phyloP scores from a whole-genome alignment of 30 jellyfish, hydroid and myxozoan genomes.

The Turritopsis dohrnii region DNA sequence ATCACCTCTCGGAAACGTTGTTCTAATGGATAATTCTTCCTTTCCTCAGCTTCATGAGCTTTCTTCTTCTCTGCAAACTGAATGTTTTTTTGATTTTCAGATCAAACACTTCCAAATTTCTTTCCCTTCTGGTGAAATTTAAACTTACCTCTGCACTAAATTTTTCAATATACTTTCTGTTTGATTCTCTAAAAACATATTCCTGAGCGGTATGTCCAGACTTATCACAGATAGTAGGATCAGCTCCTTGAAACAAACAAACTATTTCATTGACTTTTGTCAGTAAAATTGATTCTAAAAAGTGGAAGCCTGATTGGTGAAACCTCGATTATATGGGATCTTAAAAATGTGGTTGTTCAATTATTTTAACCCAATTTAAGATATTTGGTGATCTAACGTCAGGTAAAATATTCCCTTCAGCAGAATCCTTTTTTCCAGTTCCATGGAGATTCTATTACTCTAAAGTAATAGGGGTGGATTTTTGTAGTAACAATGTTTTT shows the following conservation, averaged over 20 bases:
- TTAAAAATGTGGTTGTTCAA: too few species aligned
- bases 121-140: neutral
- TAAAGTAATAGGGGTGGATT: too few species aligned
- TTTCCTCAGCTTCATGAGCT: conserved; percentile 65
- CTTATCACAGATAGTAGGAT: conserved; percentile 59
- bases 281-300: too few species aligned
- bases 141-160: conserved; percentile 27
- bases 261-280: neutral
- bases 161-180: conserved; percentile 27
- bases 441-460: too few species aligned
- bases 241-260: conserved; percentile 52
- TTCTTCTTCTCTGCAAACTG: conserved; percentile 62
- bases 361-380: too few species aligned
- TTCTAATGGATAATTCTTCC: conserved; percentile 79
- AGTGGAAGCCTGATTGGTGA: too few species aligned
- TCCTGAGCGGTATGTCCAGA: conserved; percentile 68
- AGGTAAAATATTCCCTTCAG: too few species aligned
- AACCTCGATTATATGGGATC: too few species aligned
- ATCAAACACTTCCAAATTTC: neutral
- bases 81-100: neutral
- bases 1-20: conserved; percentile 70
- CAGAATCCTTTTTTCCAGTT: too few species aligned
- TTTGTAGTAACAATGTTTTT: too few species aligned
- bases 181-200: conserved; percentile 59
- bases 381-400: too few species aligned